Evolutionary conservation across 1,140 invertebrate genomes (phyloP).

Genomic region (Camponotus pennsylvanicus): DNA sequence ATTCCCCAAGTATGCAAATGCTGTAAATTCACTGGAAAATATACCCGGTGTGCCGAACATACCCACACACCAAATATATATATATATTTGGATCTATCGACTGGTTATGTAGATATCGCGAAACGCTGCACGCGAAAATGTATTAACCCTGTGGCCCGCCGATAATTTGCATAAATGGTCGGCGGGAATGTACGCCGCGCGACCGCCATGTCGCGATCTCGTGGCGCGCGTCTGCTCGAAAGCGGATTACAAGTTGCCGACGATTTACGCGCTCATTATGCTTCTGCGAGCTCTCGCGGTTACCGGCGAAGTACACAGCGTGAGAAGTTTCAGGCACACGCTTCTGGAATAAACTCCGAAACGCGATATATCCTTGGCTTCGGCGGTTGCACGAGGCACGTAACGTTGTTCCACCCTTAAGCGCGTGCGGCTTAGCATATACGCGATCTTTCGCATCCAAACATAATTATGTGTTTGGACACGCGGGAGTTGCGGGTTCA

Average conservation of each 20-base stretch:
- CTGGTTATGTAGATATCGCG: slow-evolving; percentile 41
- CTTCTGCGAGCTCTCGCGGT: slow-evolving; percentile 59
- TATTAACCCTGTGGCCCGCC: slow-evolving; percentile 70
- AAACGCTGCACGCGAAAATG: slow-evolving; percentile 65
- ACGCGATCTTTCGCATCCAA: slow-evolving; percentile 22
- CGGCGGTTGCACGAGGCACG: slow-evolving; percentile 49
- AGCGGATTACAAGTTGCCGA: slow-evolving; percentile 74
- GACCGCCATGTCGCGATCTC: slow-evolving; percentile 51
- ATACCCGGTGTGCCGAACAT: slow-evolving; percentile 34
- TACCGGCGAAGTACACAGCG: slow-evolving; percentile 10
- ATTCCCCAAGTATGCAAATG: slow-evolving; percentile 65
- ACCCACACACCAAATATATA: background rate
- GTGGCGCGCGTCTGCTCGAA: slow-evolving; percentile 61
- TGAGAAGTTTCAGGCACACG: slow-evolving; percentile 49
- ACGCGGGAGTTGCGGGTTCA: background rate
- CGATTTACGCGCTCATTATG: slow-evolving; percentile 73
- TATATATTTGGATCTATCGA: background rate
- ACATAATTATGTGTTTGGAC: slow-evolving; percentile 21
- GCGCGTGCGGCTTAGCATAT: slow-evolving; percentile 33
- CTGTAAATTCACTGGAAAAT: slow-evolving; percentile 67
- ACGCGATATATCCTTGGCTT: slow-evolving; percentile 58
- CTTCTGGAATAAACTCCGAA: slow-evolving; percentile 54
- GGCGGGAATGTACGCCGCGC: slow-evolving; percentile 59
- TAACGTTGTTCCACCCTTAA: slow-evolving; percentile 41
- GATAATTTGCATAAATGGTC: slow-evolving; percentile 76